Evolutionary conservation across 2,797 vertebrate species (phyloP).

Genomic region (Lepilemur ruficaudatus): DNA sequence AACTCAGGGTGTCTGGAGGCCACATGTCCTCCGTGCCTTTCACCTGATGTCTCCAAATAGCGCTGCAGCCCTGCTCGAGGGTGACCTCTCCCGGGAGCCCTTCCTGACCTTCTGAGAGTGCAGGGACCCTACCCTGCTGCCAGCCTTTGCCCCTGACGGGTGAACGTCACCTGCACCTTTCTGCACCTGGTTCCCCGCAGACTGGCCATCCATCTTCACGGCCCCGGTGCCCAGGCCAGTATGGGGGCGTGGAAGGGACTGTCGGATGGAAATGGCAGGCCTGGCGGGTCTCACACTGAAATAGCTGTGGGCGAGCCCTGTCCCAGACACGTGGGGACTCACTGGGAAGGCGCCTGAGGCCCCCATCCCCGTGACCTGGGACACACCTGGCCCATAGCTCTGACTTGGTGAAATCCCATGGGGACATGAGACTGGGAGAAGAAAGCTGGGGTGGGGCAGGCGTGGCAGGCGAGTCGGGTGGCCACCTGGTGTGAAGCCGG

Average conservation of each 20-base stretch:
- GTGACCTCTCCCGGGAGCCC: background rate
- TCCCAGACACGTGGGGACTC: background rate
- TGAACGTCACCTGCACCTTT: fast-evolving
- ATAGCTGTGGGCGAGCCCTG: no score
- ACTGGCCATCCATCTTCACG: fast-evolving
- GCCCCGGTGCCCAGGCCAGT: background rate
- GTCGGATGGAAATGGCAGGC: no score
- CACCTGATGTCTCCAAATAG: fast-evolving
- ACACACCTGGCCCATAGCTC: fast-evolving
- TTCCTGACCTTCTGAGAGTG: fast-evolving
- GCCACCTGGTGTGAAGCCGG: fast-evolving
- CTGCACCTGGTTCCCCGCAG: background rate
- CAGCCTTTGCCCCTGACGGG: fast-evolving
- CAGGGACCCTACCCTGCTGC: fast-evolving
- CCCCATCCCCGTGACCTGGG: no score
- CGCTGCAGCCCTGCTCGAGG: fast-evolving
- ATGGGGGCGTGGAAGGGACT: background rate
- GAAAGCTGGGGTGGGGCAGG: background rate
- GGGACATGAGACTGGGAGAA: fast-evolving
- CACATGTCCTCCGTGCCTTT: fast-evolving
- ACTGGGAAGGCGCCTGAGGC: background rate
- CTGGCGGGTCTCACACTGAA: background rate
- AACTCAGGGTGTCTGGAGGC: background rate
- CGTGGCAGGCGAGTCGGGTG: fast-evolving
- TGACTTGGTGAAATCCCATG: fast-evolving